These are phyloP conservation scores for Trissolcus basalis DNA, from an alignment of 1,140 invertebrate species.

Conservation along the genomic window DNA sequence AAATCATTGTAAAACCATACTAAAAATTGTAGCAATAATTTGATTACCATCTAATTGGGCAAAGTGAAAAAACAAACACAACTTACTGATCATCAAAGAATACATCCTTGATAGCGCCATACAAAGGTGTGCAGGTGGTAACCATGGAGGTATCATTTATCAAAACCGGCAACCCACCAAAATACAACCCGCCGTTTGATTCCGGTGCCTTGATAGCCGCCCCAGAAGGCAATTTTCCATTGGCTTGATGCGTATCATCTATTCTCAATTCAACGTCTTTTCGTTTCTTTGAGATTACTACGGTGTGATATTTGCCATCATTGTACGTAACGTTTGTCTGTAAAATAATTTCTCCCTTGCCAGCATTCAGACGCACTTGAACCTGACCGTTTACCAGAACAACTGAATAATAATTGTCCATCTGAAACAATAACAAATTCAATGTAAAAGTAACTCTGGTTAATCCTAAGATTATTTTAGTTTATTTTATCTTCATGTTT, in stretches of 20 bases:
- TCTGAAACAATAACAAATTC: constrained; percentile 57
- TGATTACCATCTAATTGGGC: constrained; percentile 6
- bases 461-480: no score
- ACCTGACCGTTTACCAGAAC: constrained; percentile 81
- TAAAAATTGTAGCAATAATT: no score
- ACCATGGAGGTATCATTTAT: constrained; percentile 77
- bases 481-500: no score
- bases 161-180: constrained; percentile 81
- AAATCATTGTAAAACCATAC: no score
- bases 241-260: constrained; percentile 79
- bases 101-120: constrained; percentile 87
- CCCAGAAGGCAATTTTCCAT: constrained; percentile 74
- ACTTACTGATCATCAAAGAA: constrained; percentile 85
- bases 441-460: no score
- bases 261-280: constrained; percentile 79
- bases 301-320: constrained; percentile 80
- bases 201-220: constrained; percentile 76
- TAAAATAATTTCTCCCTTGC: constrained; percentile 80
- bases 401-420: constrained; percentile 82
- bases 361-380: constrained; percentile 82
- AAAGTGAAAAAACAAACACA: background rate
- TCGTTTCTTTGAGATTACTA: constrained; percentile 77
- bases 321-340: constrained; percentile 80
- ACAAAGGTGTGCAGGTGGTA: constrained; percentile 76
- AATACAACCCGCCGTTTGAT: constrained; percentile 75